These are phyloP conservation scores for Drosophila fulvimacula DNA, from an alignment of 2,888 invertebrate species.

Conservation along the genomic window DNA sequence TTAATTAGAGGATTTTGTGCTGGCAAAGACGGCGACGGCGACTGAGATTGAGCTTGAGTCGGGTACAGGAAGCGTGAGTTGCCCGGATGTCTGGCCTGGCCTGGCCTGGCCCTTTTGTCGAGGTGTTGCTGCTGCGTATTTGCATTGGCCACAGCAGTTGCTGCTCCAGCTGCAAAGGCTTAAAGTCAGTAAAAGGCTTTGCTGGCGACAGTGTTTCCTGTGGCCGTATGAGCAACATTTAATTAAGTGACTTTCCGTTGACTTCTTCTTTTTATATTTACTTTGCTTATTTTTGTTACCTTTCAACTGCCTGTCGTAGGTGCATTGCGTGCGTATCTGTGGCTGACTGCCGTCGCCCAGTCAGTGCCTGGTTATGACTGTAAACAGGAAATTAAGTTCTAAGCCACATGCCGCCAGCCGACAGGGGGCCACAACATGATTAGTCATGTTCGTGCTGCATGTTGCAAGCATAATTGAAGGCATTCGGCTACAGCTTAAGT, in stretches of 20 bases:
- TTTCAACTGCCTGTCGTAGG: neutral
- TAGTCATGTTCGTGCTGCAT: conserved; percentile 45
- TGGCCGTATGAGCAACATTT: conserved; percentile 66
- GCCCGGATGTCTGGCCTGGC: conserved; percentile 36
- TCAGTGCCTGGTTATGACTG: conserved; percentile 54
- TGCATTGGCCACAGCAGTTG: conserved; percentile 37
- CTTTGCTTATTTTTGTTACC: neutral
- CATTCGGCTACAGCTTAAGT: conserved; percentile 59
- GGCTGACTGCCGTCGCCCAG: conserved; percentile 10
- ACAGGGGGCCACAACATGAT: conserved; percentile 25
- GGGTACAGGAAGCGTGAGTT: conserved; percentile 2
- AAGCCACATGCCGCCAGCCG: conserved; percentile 41
- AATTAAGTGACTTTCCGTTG: conserved; percentile 65
- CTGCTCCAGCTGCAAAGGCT: conserved; percentile 35
- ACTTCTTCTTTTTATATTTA: conserved; percentile 12
- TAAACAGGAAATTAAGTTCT: conserved; percentile 70
- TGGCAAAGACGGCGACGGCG: conserved; percentile 9
- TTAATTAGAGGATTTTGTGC: conserved; percentile 74
- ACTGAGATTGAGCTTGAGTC: conserved; percentile 4
- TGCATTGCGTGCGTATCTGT: conserved; percentile 32
- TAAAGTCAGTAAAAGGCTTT: conserved; percentile 69
- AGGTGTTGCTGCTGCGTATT: conserved; percentile 59
- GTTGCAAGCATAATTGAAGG: conserved; percentile 65
- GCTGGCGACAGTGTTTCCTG: conserved; percentile 15
- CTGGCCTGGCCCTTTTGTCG: conserved; percentile 25